Conservation (phyloP, 2,797 vertebrate species). For the Enteromius thamalakanensis region DNA sequence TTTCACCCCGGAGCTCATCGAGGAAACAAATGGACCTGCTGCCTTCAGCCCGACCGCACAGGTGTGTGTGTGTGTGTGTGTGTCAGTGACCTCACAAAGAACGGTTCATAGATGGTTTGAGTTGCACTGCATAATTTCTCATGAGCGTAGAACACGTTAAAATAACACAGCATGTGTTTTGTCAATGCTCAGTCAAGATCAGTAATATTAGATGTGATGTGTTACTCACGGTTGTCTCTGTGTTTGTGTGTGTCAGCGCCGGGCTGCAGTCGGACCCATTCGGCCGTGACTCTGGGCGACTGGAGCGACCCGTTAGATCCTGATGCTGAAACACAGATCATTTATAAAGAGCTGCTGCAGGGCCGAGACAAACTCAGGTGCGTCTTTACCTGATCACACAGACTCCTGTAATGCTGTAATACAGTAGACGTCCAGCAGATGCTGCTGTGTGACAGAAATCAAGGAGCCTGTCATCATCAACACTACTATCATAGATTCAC, state of each 20-base stretch:
- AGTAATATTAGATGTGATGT: neutral
- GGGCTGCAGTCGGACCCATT: slow-evolving; percentile 90
- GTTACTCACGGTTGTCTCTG: neutral
- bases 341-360: slow-evolving; percentile 85
- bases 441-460: neutral
- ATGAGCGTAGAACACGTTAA: too few relatives aligned
- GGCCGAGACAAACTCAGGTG: slow-evolving; percentile 87
- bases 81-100: neutral
- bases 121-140: neutral
- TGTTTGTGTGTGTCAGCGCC: slow-evolving; percentile 67
- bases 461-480: neutral
- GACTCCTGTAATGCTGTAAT: neutral
- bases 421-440: neutral
- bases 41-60: slow-evolving; percentile 79
- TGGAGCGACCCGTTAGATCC: slow-evolving; percentile 90
- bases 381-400: neutral
- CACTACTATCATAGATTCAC: neutral
- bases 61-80: slow-evolving; percentile 71
- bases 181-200: neutral
- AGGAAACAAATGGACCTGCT: slow-evolving; percentile 88
- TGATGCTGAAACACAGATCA: slow-evolving; percentile 84
- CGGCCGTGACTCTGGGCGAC: slow-evolving; percentile 85
- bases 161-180: neutral
- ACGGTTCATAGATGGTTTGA: neutral
- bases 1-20: slow-evolving; percentile 88